Evolutionary conservation across 2,888 invertebrate genomes (phyloP).

Genomic region (Tetropium fuscum): DNA sequence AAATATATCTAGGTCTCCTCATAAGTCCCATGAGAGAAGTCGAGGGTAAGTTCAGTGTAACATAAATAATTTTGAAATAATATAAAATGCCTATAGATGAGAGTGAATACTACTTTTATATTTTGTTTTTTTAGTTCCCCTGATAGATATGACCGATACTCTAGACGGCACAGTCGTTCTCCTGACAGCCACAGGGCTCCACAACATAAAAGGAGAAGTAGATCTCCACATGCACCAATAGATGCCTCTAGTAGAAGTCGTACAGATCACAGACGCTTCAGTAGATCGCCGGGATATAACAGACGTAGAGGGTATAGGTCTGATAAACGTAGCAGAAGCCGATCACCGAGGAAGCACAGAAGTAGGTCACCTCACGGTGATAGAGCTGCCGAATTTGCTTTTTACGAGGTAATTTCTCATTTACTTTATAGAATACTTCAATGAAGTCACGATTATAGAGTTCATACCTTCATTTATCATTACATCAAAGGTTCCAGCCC

Average conservation of each 20-base stretch:
- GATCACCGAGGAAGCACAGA: constrained; percentile 16
- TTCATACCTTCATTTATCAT: too few relatives aligned
- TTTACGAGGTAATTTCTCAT: constrained; percentile 30
- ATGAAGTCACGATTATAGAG: too few relatives aligned
- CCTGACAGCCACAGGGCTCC: constrained; percentile 10
- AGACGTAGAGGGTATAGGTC: constrained; percentile 10
- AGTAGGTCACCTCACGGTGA: constrained; percentile 23
- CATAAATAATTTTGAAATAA: background rate
- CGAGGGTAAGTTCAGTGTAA: background rate
- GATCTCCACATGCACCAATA: constrained; percentile 21
- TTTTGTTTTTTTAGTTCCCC: constrained; percentile 1
- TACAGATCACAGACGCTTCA: constrained; percentile 1
- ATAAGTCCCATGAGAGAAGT: background rate
- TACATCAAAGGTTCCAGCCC: too few relatives aligned
- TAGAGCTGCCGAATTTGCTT: constrained; percentile 22
- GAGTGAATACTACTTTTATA: background rate
- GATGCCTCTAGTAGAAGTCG: constrained; percentile 15
- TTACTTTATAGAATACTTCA: too few relatives aligned
- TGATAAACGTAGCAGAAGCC: constrained; percentile 24
- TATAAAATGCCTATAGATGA: background rate
- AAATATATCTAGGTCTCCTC: constrained; percentile 12
- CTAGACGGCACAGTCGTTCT: constrained; percentile 9
- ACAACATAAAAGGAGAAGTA: constrained; percentile 2
- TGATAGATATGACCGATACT: background rate
- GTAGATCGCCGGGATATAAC: constrained; percentile 21